Conservation (phyloP, 2,888 invertebrate genomes). For the Pristionchus entomophagus region DNA sequence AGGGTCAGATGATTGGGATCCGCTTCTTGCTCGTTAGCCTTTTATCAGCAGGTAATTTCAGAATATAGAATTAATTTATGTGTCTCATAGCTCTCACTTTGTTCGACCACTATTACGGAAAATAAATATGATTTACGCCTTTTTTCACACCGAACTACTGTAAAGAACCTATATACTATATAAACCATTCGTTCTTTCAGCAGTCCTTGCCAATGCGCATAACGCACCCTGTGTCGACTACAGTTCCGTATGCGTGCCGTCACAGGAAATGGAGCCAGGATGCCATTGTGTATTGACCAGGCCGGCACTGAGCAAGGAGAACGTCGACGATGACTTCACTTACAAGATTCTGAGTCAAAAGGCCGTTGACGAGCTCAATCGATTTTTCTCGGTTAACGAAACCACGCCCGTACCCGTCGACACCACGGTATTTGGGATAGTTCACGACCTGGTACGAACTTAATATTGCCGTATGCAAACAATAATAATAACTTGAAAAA, state of each 20-base stretch:
- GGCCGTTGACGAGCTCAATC: constrained; percentile 4
- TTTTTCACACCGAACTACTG: background rate
- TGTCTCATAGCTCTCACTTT: no score
- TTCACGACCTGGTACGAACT: background rate
- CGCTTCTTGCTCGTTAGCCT: no score
- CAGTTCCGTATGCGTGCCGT: background rate
- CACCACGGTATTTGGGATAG: background rate
- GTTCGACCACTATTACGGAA: no score
- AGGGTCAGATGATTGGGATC: no score
- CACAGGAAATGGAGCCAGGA: background rate
- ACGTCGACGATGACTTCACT: no score
- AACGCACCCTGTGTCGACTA: background rate
- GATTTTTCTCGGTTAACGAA: background rate
- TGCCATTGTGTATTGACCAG: background rate
- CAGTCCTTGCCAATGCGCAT: background rate
- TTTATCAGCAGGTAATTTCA: no score
- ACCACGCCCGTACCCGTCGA: background rate
- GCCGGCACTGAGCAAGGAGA: background rate
- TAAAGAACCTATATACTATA: no score
- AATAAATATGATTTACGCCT: no score
- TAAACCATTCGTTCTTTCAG: background rate
- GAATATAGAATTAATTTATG: no score
- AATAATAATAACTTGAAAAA: no score
- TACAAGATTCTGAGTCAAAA: background rate
- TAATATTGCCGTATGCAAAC: no score